Base-by-base conservation (phyloP, 2,888 invertebrate species). In the Metellina segmentata region DNA sequence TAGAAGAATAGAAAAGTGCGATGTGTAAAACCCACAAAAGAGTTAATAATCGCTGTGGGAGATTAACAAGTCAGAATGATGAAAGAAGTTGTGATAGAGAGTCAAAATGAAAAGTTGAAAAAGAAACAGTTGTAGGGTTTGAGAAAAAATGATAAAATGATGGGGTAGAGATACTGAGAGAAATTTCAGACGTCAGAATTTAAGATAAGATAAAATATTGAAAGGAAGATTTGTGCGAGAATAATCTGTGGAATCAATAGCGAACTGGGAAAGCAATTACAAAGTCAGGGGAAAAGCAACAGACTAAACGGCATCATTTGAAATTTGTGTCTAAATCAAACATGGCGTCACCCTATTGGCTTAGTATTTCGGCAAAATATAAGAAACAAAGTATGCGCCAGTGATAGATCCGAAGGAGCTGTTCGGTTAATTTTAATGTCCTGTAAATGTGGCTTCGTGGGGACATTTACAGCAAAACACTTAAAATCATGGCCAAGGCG, bases 351-450 rank as follows among this genome's bases (percentile, higher is more conserved):
- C 9, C 1, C 7, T n/a, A n/a, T 51, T 6, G 61, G 79, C 49
- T 89, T 49, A 77, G 75, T 9, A 51, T 89, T 70, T 77, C 74
- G 53, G 13, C 16, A 34, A 20, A 89, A 52, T 70, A 13, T 51
- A 16, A 49, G 9, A 51, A 53, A 61, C 13, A 34, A 34, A 16
- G 6, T 61, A 13, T 75, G 48, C 13, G 11, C 77, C 20, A 74
- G 19, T 70, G 34, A 34, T 69, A 69, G 34, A 61, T 77, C 53
- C 7, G 7, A 48, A 87, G 13, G 5, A 61, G 19, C 81, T 82
- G 69, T 87, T 77, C 52, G 81, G 86, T 71, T 91, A 91, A 87
- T 91, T 91, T 86, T 87, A 91, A 91, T 49, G 77, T 72, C 53
- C 82, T 87, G 78, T 75, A 61, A 91, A 91, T 78, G 81, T 70